These are phyloP conservation scores for Dryoscopus gambensis DNA, from an alignment of 2,113 vertebrate species.

Conservation along the genomic window DNA sequence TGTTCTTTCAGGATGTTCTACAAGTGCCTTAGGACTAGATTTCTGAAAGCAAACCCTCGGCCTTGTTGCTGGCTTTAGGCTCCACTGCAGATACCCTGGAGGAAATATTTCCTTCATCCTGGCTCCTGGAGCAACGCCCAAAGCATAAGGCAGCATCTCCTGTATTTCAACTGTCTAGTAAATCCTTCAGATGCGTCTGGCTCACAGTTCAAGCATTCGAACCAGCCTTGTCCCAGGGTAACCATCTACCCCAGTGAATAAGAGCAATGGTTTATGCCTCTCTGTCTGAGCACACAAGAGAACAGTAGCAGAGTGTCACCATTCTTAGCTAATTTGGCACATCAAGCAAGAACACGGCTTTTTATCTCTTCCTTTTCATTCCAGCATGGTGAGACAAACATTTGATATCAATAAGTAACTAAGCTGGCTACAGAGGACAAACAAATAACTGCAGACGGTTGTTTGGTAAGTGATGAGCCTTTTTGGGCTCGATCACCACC, in stretches of 20 bases:
- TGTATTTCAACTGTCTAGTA: background rate
- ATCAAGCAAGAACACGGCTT: background rate
- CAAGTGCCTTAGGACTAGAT: background rate
- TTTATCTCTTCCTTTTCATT: conserved; percentile 49
- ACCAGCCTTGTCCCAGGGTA: background rate
- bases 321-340: conserved; percentile 41
- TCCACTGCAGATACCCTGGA: background rate
- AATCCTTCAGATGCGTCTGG: conserved; percentile 8
- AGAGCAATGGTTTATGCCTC: background rate
- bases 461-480: conserved; percentile 22
- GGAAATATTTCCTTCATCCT: background rate
- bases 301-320: conserved; percentile 3
- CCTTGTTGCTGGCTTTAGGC: background rate
- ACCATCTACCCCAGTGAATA: background rate
- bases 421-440: conserved; percentile 43
- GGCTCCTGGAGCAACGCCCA: background rate
- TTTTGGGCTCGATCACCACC: conserved; percentile 40
- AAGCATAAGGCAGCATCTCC: background rate
- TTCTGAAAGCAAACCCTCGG: background rate
- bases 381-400: conserved; percentile 24
- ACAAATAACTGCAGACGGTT: conserved; percentile 19
- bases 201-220: background rate
- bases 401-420: conserved; percentile 39
- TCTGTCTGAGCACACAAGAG: background rate
- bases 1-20: background rate